Base-by-base conservation (phyloP, 2,888 invertebrate genomes). In the Gibbula magus region DNA sequence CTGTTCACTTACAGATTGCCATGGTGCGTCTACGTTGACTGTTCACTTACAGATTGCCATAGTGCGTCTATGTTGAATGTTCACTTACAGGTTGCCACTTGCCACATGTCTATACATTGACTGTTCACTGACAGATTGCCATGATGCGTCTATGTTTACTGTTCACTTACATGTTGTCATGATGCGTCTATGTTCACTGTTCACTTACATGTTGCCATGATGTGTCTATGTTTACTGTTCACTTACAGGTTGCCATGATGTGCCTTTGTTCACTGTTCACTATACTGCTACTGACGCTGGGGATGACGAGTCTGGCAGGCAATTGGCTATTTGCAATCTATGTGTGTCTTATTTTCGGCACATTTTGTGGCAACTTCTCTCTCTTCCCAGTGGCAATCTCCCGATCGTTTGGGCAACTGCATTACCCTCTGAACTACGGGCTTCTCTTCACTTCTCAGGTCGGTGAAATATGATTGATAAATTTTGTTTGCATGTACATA, bases 301-400 rank as follows among this genome's bases (percentile, higher is more conserved):
- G 81, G 10, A 32, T 88, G 61, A 89, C 91, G 1, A 85, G 80
- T n/a, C 77, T 85, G 20, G 87, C 80, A 16, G 91, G 91, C 18
- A 85, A 88, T 78, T 75, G 81, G 56, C 81, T 91, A 81, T 93
- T 88, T 82, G 84, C 90, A 39, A 74, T 90, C 32, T 93, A 91
- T 90, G 86, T 92, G 4, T 91, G 91, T 83, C 84, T 88, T 7
- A 88, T 93, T 8, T 92, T 90, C 85, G 87, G 91, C 76, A 86
- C 87, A 4, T 91, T 92, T 82, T 90, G 90, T 52, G 92, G 90
- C 20, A 91, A 88, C 77, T 93, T 92, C 84, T 90, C 90, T 18
- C 85, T 93, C 7, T 85, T 93, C 80, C 92, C 93, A 20, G 91
- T 92, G 5, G 92, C 90, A 8, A 89, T 89, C 4, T 90, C 91